Percentiles rank a stretch among this genome's conserved stretches.
Evolutionary conservation across 2,888 invertebrate species (phyloP).

Genomic region (Idaea aversata): DNA sequence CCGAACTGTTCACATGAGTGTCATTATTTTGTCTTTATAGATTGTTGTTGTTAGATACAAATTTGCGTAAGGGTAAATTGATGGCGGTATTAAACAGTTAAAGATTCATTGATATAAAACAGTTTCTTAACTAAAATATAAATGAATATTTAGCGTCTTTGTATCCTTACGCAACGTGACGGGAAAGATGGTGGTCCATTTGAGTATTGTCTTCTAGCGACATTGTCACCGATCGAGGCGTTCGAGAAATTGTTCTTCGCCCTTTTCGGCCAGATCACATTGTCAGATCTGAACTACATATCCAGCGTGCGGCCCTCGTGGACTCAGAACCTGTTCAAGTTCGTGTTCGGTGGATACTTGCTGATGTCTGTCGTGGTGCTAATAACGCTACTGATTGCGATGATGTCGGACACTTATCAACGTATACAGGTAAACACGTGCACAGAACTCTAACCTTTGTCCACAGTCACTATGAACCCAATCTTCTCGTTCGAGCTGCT

Average conservation of each 20-base stretch:
- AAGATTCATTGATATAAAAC: neutral
- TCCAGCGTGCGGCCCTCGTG: constrained; percentile 86
- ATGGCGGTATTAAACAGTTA: constrained; percentile 29
- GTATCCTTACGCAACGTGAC: constrained; percentile 44
- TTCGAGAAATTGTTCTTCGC: constrained; percentile 99
- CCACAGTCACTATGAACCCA: constrained; percentile 95
- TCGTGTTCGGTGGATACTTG: constrained; percentile 98
- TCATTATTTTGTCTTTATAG: constrained; percentile 46
- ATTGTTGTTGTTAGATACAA: constrained; percentile 43
- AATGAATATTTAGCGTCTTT: constrained; percentile 41
- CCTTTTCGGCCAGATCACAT: constrained; percentile 96
- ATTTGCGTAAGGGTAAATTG: constrained; percentile 54
- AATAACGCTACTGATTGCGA: constrained; percentile 99
- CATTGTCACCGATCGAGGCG: constrained; percentile 93
- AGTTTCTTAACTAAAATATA: neutral
- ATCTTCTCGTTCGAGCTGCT: constrained; percentile 97
- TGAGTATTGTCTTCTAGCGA: constrained; percentile 83
- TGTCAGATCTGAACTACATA: constrained; percentile 90
- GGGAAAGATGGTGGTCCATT: constrained; percentile 65
- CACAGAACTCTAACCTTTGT: constrained; percentile 64
- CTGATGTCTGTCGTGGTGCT: constrained; percentile 98
- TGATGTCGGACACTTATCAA: constrained; percentile 99
- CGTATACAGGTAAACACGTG: constrained; percentile 94
- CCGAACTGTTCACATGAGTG: constrained; percentile 43
- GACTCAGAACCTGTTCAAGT: constrained; percentile 93